Base-by-base conservation (phyloP, 2,888 invertebrate genomes). In the Hermaeophaga mercurialis region DNA sequence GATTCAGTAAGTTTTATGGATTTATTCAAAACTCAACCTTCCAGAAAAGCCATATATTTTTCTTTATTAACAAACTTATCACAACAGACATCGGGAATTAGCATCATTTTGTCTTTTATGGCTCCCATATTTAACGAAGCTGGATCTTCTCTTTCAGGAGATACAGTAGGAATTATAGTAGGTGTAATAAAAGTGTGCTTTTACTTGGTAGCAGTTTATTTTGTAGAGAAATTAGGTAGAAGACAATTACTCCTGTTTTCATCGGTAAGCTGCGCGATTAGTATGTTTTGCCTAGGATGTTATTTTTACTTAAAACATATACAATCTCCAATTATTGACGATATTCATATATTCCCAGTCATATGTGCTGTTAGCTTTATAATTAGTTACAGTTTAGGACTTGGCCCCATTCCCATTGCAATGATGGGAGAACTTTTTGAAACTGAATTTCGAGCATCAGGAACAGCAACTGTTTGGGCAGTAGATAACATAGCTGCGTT, bases 341-440 rank as follows among this genome's bases (percentile, higher is more conserved):
- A 67, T 9, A 79, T 90, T 38, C 73, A 81, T 0, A 89, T 87
- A 84, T 74, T 91, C 26, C 91, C 91, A 0, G 80, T 91, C 7
- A 73, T 84, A 2, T 84, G 88, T 0, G 75, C 91, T 39, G 81
- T 90, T 0, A 64, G 87, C 11, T 91, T 86, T 78, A 87, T 90
- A 57, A 77, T 85, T 48, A 83, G 85, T 0, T 91, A 89, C 78
- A 86, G 89, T 58, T 1, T 69, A 78, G 84, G 85, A 0, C 83
- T 88, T 50, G 90, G 94, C 2, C 88, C 90, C 0, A 73, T 91
- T 31, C 88, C 90, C 0, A 90, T 90, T 90, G 86, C 90, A 0
- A 84, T 91, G 19, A 84, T 90, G 81, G 87, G 88, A 0, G 92
- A 92, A 74, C 82, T 92, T 75, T 87, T 94, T 74, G 85, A 93